Percentiles rank a stretch among this genome's conserved stretches.
Conservation (phyloP, 2,113 vertebrate genomes). For the Oreochromis niloticus region DNA sequence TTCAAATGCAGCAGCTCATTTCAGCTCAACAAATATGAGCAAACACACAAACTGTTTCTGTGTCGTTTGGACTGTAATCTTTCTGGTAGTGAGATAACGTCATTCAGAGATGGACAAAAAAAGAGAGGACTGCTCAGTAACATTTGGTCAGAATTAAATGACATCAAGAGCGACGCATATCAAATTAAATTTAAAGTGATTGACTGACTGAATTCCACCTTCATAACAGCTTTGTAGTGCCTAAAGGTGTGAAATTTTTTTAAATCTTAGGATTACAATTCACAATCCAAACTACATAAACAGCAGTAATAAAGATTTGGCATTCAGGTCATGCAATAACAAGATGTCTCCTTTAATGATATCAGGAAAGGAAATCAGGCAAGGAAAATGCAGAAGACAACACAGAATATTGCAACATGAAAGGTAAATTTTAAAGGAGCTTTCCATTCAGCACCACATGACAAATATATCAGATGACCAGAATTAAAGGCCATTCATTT, state of each 20-base stretch:
- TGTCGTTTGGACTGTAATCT: neutral
- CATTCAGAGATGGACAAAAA: neutral
- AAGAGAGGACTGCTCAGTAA: neutral
- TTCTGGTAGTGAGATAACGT: neutral
- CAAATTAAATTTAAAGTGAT: neutral
- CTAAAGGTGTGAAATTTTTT: neutral
- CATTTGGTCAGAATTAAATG: neutral
- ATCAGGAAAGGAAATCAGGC: neutral
- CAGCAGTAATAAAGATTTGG: neutral
- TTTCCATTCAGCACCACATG: neutral
- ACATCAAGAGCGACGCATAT: accelerated
- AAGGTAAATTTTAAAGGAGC: neutral
- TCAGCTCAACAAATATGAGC: neutral
- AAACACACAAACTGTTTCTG: neutral
- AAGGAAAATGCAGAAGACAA: neutral
- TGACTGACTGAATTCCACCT: neutral
- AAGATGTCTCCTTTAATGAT: neutral
- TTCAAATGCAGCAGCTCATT: neutral
- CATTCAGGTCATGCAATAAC: neutral
- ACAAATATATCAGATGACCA: neutral
- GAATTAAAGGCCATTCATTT: neutral
- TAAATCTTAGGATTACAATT: neutral
- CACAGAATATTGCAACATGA: neutral
- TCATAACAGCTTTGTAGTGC: neutral
- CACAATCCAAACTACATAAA: neutral